Base-by-base conservation (phyloP, 2,888 invertebrate genomes). In the Formica aserva region DNA sequence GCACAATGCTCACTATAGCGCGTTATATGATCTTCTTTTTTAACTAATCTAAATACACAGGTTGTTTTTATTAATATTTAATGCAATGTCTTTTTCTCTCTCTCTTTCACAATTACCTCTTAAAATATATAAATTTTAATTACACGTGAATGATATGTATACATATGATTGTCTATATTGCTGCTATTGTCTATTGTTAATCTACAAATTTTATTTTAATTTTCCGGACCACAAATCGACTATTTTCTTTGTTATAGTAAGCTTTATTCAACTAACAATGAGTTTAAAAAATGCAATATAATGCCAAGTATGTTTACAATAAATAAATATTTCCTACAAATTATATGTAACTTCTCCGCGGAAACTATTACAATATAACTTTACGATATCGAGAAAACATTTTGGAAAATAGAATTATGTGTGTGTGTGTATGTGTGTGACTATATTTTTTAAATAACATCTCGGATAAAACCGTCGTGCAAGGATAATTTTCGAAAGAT, bases 211-310 rank as follows among this genome's bases (percentile, higher is more conserved):
- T 15, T 8, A 26, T 55, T 67, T 29, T 45, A 38, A 55, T 55
- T 45, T 78, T 22, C 22, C 3, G 29, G 18, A 32, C n/a, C 22
- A 32, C 13, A 18, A 57, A 4, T 48, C 11, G 9, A 38, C 5
- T 57, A 38, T 9, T 22, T 29, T 18, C 0, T 69, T 22, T 26
- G 22, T 26, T 13, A 66, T 52, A 55, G 35, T 35, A 69, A 38
- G 41, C 29, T 57, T 29, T 57, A 66, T 3, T 3, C 13, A 38
- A 57, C 1, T 41, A 26, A 26, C 26, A 26, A 26, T 26, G 9
- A 69, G n/a, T 78, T 55, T 38, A 29, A 71, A 29, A 38, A 22
- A 69, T 8, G 41, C 15, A 57, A n/a, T 38, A 32, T 32, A 52
- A 8, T 18, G 29, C 1, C n/a, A 45, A 52, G 13, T n/a, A n/a